These are phyloP conservation scores for Nomada hirtipes DNA, from an alignment of 2,888 invertebrate genomes.

Conservation along the genomic window DNA sequence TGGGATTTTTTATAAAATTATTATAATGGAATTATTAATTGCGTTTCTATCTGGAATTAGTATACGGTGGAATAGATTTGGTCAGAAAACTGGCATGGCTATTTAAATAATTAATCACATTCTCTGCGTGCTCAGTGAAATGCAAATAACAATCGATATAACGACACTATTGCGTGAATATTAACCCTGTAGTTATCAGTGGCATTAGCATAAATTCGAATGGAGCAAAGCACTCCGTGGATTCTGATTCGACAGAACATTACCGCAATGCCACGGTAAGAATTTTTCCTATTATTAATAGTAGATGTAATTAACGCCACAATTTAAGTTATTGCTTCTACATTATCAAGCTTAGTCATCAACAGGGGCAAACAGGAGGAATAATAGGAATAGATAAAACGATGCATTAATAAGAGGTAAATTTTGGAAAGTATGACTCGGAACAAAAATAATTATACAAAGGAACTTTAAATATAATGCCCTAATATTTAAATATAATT, in stretches of 20 bases:
- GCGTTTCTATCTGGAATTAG: too few species aligned
- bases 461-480: too few species aligned
- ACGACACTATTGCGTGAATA: slow-evolving; percentile 19
- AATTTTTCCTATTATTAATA: slow-evolving; percentile 1
- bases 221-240: neutral
- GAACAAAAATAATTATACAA: neutral
- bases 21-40: neutral
- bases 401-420: too few species aligned
- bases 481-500: too few species aligned
- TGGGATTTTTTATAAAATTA: neutral
- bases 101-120: slow-evolving; percentile 12
- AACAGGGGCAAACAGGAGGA: neutral
- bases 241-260: slow-evolving; percentile 2
- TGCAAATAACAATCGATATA: slow-evolving; percentile 32
- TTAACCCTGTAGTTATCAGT: slow-evolving; percentile 20
- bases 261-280: neutral
- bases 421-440: neutral
- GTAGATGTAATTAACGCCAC: neutral
- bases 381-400: too few species aligned
- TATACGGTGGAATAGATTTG: neutral
- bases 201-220: slow-evolving; percentile 26
- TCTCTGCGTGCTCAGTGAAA: neutral
- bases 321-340: neutral
- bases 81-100: neutral
- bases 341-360: neutral